phyloP scores from a whole-genome alignment of 2,888 invertebrate species.

The Pimpla rufipes region DNA sequence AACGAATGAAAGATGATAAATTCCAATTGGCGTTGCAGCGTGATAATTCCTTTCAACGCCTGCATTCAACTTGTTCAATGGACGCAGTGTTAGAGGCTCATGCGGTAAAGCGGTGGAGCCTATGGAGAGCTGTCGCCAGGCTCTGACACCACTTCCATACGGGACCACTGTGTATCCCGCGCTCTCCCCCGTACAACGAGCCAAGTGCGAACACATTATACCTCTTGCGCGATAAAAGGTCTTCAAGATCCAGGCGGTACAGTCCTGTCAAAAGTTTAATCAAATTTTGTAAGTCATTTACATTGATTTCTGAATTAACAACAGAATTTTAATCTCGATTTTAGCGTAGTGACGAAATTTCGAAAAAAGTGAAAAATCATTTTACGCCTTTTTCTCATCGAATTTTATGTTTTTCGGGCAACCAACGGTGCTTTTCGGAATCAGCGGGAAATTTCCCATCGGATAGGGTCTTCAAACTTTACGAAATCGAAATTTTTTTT shows the following conservation, averaged over 20 bases:
- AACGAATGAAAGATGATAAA: conserved; percentile 59
- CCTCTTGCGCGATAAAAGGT: background rate
- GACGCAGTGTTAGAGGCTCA: conserved; percentile 31
- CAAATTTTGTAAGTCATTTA: too few relatives aligned
- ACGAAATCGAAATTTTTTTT: too few relatives aligned
- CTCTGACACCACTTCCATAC: conserved; percentile 36
- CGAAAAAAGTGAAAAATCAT: too few relatives aligned
- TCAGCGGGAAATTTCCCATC: too few relatives aligned
- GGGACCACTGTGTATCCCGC: conserved; percentile 59
- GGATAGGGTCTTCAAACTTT: too few relatives aligned
- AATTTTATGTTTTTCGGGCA: too few relatives aligned
- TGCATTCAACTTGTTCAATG: conserved; percentile 61
- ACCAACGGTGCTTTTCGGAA: too few relatives aligned
- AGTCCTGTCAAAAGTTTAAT: background rate
- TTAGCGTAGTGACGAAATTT: too few relatives aligned
- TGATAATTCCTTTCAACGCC: conserved; percentile 55
- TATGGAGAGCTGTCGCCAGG: conserved; percentile 25
- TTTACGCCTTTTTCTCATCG: too few relatives aligned
- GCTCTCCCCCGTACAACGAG: conserved; percentile 15
- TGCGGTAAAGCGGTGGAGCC: conserved; percentile 5
- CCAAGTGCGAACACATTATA: conserved; percentile 41
- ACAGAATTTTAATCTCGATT: too few relatives aligned
- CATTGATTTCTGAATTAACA: too few relatives aligned
- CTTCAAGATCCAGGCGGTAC: background rate
- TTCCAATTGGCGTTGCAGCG: conserved; percentile 55